phyloP scores from a whole-genome alignment of 2,113 vertebrate genomes.

The Nymphicus hollandicus region DNA sequence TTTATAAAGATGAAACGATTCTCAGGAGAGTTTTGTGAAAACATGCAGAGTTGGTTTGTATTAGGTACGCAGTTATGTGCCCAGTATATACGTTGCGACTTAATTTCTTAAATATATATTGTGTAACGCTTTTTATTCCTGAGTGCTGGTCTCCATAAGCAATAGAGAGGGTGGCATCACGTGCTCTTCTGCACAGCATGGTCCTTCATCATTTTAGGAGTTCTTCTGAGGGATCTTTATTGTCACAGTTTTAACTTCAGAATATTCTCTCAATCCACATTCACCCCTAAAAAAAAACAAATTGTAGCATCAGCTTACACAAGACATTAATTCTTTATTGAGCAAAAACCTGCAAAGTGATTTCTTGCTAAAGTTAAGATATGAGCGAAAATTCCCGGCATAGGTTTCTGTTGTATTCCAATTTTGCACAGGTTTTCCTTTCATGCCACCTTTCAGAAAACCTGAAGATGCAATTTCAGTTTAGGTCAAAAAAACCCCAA shows the following conservation, averaged over 20 bases:
- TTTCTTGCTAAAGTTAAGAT: not conserved
- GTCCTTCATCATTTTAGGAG: constrained; percentile 77
- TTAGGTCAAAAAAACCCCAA: not conserved
- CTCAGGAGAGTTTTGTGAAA: constrained; percentile 41
- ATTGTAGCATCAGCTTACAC: not conserved
- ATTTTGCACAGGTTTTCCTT: not conserved
- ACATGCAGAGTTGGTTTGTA: constrained; percentile 30
- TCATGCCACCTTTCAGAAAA: not conserved
- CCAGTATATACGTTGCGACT: constrained; percentile 31
- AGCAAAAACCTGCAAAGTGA: not conserved
- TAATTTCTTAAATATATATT: constrained; percentile 67
- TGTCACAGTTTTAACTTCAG: constrained; percentile 97
- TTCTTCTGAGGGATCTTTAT: constrained; percentile 95
- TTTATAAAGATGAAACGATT: constrained; percentile 19
- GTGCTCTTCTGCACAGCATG: constrained; percentile 33
- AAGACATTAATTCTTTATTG: not conserved
- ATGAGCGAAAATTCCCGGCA: not conserved
- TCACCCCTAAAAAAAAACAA: constrained; percentile 84
- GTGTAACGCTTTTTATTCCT: constrained; percentile 64
- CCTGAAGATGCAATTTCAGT: not conserved
- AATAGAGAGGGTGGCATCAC: constrained; percentile 41
- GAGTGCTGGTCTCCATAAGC: constrained; percentile 69
- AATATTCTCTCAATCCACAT: constrained; percentile 91
- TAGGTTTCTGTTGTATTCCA: not conserved
- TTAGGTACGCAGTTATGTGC: not conserved